A percentile compares a stretch with the other conserved stretches of the same genome.
These are phyloP conservation scores for Papilio elwesi DNA, from an alignment of 2,888 invertebrate genomes.

Conservation along the genomic window DNA sequence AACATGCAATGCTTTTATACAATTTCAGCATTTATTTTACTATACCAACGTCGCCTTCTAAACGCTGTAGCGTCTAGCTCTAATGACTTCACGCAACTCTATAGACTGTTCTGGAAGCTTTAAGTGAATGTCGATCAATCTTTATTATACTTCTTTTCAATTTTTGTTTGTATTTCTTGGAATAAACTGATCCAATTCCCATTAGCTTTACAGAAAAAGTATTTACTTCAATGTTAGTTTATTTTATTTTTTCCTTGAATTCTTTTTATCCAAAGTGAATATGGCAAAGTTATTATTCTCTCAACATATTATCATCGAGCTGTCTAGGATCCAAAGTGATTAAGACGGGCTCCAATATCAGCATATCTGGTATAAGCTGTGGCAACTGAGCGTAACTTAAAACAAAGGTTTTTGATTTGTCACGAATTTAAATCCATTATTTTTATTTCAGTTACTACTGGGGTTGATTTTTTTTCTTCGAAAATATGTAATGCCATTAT, in stretches of 20 bases:
- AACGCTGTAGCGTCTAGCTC: slow-evolving; percentile 30
- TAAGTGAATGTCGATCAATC: slow-evolving; percentile 19
- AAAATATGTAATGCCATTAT: too few relatives aligned
- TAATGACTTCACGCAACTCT: slow-evolving; percentile 22
- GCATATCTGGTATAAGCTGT: too few relatives aligned
- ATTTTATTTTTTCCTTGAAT: background rate
- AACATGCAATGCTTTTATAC: slow-evolving; percentile 51
- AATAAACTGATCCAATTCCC: background rate
- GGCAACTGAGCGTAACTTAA: too few relatives aligned
- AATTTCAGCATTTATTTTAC: slow-evolving; percentile 38
- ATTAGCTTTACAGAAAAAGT: background rate
- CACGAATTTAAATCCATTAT: background rate
- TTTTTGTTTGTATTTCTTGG: slow-evolving; percentile 4
- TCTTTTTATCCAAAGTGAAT: too few relatives aligned
- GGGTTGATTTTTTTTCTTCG: too few relatives aligned
- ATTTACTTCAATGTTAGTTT: background rate
- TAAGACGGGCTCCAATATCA: too few relatives aligned
- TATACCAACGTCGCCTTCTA: slow-evolving; percentile 10
- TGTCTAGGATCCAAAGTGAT: too few relatives aligned
- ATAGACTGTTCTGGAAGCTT: slow-evolving; percentile 1
- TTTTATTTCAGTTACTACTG: too few relatives aligned
- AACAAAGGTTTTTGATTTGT: background rate
- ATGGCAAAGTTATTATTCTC: too few relatives aligned
- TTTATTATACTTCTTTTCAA: slow-evolving; percentile 19
- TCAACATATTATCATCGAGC: too few relatives aligned